Conservation (phyloP, 2,888 invertebrate species). For the Erebia ligea region DNA sequence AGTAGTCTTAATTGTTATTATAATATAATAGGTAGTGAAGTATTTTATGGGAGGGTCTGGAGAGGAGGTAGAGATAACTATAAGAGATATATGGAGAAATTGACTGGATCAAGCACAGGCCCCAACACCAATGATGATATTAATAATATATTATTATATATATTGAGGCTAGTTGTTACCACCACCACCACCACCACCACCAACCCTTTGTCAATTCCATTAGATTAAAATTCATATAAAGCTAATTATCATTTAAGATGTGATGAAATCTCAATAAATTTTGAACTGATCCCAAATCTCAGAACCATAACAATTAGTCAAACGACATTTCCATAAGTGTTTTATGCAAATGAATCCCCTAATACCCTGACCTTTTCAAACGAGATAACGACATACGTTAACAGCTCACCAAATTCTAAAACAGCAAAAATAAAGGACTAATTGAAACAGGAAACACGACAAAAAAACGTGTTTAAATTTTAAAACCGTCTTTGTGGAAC, state of each 20-base stretch:
- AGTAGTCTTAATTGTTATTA: too few species aligned
- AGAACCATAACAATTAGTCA: constrained; percentile 29
- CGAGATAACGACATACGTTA: constrained; percentile 37
- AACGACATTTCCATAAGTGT: constrained; percentile 24
- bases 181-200: background rate
- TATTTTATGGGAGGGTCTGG: too few species aligned
- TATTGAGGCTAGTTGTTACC: background rate
- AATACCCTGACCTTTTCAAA: constrained; percentile 29
- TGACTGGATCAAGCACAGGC: too few species aligned
- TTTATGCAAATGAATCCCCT: constrained; percentile 30
- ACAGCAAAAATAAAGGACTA: constrained; percentile 44
- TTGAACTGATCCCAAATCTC: background rate
- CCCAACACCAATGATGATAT: too few species aligned
- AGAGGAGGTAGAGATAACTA: too few species aligned
- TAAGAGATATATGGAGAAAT: too few species aligned
- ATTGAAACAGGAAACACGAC: constrained; percentile 47
- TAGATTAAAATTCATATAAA: background rate
- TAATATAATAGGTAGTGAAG: too few species aligned
- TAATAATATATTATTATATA: too few species aligned
- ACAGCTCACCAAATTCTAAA: constrained; percentile 41
- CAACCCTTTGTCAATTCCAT: background rate
- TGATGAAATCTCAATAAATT: background rate
- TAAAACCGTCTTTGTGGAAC: constrained; percentile 40
- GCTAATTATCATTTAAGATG: background rate
- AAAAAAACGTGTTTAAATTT: constrained; percentile 37